Evolutionary conservation across 2,113 vertebrate species (phyloP).

Genomic region (Bufo bufo): DNA sequence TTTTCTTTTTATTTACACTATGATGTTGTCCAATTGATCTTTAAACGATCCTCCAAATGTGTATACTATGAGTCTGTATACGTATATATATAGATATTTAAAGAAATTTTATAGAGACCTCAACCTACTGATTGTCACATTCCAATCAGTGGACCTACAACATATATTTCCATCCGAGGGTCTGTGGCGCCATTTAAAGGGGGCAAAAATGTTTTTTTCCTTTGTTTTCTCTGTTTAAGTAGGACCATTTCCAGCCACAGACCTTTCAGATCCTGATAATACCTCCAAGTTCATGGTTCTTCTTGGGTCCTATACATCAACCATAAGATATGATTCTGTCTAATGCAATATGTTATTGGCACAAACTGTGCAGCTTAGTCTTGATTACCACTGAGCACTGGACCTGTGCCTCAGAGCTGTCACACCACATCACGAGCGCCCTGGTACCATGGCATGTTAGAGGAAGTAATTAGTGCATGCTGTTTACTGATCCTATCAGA

Average conservation of each 20-base stretch:
- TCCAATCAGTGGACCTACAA: too few relatives aligned
- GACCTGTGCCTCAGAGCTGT: neutral
- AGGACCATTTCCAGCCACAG: neutral
- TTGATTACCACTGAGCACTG: neutral
- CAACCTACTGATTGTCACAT: too few relatives aligned
- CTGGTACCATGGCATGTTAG: neutral
- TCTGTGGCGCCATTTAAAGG: too few relatives aligned
- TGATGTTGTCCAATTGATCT: too few relatives aligned
- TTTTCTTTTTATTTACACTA: too few relatives aligned
- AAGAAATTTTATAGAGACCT: too few relatives aligned
- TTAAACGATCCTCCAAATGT: too few relatives aligned
- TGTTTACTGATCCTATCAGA: neutral
- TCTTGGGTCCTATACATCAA: neutral
- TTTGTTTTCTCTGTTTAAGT: too few relatives aligned
- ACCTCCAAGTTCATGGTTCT: neutral
- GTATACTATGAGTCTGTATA: too few relatives aligned
- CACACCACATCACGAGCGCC: neutral
- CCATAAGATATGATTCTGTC: neutral
- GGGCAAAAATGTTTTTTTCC: too few relatives aligned
- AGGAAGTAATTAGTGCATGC: conserved; percentile 3
- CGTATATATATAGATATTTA: too few relatives aligned
- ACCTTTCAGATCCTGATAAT: neutral
- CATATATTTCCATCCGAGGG: too few relatives aligned
- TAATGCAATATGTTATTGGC: neutral
- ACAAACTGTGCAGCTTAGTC: neutral